These are phyloP conservation scores for Oreochromis niloticus DNA, from an alignment of 2,113 vertebrate species.

Conservation along the genomic window DNA sequence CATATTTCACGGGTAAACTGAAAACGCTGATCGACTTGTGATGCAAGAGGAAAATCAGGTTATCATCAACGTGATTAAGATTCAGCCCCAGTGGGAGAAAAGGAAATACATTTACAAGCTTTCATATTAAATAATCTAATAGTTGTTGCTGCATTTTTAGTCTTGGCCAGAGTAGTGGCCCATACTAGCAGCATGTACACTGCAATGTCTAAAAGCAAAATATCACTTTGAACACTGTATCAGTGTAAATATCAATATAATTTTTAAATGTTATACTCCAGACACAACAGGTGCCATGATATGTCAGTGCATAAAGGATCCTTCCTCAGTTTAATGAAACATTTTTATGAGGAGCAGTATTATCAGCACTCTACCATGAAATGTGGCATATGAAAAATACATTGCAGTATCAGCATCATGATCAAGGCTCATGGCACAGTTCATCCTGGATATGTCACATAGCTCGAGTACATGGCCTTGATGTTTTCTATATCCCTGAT, in stretches of 20 bases:
- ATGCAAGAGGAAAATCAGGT: neutral
- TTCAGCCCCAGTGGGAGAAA: neutral
- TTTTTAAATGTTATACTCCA: neutral
- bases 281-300: neutral
- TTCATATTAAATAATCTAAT: neutral
- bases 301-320: neutral
- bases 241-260: neutral
- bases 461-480: neutral
- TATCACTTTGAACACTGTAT: neutral
- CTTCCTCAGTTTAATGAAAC: neutral
- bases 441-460: conserved; percentile 1
- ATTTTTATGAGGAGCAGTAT: neutral
- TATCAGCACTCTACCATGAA: neutral
- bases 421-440: neutral
- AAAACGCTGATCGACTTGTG: neutral
- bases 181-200: neutral
- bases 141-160: neutral
- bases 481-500: neutral
- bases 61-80: neutral
- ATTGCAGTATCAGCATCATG: conserved; percentile 1
- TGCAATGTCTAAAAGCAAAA: neutral
- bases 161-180: neutral
- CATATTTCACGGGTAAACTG: neutral
- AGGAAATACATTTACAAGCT: neutral
- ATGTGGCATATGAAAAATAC: neutral